phyloP scores from a whole-genome alignment of 1,140 invertebrate species.

The Aricia agestis region DNA sequence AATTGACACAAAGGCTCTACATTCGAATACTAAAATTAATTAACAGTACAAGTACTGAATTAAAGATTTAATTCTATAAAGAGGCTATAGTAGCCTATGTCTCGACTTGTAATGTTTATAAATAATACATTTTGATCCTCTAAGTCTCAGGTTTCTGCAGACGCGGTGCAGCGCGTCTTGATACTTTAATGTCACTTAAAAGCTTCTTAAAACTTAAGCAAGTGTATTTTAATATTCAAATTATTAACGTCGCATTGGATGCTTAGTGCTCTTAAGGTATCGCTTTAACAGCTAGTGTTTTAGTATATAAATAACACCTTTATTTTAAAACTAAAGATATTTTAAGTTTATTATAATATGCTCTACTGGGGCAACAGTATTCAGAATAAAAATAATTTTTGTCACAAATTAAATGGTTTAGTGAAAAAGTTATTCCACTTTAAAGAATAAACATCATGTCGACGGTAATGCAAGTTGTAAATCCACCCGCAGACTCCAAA shows the following conservation, averaged over 20 bases:
- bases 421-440: background rate
- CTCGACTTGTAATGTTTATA: conserved; percentile 47
- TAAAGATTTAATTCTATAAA: conserved; percentile 9
- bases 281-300: background rate
- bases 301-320: no score
- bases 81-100: conserved; percentile 29
- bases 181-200: conserved; percentile 41
- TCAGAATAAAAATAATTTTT: no score
- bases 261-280: background rate
- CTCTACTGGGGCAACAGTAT: no score
- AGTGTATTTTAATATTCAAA: conserved; percentile 16
- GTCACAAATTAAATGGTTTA: background rate
- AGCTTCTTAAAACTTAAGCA: conserved; percentile 19
- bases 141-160: conserved; percentile 29
- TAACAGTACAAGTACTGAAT: background rate
- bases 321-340: no score
- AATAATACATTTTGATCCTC: conserved; percentile 63
- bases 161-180: conserved; percentile 36
- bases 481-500: conserved; percentile 31
- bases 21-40: background rate
- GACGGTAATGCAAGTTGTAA: conserved; percentile 26
- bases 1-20: no score
- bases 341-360: no score
- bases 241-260: background rate
- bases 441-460: background rate